phyloP scores from a whole-genome alignment of 2,113 vertebrate species.

The Anthoscopus minutus region DNA sequence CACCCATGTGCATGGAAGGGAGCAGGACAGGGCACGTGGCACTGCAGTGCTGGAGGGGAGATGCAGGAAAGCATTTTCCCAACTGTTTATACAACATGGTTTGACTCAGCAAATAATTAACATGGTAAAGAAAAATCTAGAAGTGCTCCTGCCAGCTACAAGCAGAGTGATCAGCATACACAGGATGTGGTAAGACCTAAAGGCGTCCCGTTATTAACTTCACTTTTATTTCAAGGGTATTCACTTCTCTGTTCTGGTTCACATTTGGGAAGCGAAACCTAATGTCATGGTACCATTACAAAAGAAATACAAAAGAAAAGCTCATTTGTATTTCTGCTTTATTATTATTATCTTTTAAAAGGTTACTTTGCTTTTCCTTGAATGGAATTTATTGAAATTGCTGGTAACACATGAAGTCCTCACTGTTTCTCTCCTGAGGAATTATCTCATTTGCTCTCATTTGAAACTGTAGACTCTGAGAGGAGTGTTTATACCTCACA shows the following conservation, averaged over 20 bases:
- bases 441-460: constrained; percentile 35
- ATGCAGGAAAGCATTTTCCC: not conserved
- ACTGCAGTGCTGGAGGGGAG: not conserved
- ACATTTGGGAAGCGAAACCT: constrained; percentile 77
- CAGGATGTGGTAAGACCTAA: constrained; percentile 75
- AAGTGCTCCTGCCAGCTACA: constrained; percentile 53
- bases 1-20: accelerated
- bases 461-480: constrained; percentile 13
- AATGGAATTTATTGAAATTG: constrained; percentile 46
- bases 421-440: constrained; percentile 6
- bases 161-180: constrained; percentile 57
- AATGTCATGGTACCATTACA: constrained; percentile 61
- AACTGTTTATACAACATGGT: not conserved
- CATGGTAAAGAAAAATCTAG: constrained; percentile 30
- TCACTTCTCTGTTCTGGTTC: constrained; percentile 76
- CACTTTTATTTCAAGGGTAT: constrained; percentile 78
- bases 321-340: constrained; percentile 66
- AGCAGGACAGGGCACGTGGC: not conserved
- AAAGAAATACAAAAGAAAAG: constrained; percentile 58
- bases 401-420: constrained; percentile 23
- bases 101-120: constrained; percentile 65
- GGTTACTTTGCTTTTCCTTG: constrained; percentile 57
- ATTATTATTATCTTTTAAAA: constrained; percentile 57
- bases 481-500: constrained; percentile 6
- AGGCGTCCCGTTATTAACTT: constrained; percentile 72